These are phyloP conservation scores for Mellivora capensis DNA, from an alignment of 2,113 vertebrate genomes.

Conservation along the genomic window DNA sequence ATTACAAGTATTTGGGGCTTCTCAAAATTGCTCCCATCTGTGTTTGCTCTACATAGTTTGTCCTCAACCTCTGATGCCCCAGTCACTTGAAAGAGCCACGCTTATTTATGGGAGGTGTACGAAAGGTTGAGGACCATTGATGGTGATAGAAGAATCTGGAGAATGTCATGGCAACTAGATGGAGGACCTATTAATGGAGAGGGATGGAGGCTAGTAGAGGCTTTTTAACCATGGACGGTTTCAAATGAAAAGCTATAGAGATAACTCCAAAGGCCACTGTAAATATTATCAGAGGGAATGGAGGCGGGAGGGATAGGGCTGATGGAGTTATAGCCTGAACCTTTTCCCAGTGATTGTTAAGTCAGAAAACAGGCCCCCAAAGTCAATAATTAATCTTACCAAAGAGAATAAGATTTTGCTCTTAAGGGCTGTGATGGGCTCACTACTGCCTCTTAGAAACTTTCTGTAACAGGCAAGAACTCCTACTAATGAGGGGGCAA, in stretches of 20 bases:
- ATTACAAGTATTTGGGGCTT: neutral
- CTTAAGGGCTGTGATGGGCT: neutral
- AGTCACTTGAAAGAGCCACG: neutral
- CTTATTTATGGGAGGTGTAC: neutral
- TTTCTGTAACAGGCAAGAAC: neutral
- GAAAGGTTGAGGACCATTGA: neutral
- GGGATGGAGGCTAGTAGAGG: neutral
- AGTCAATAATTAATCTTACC: constrained; percentile 37
- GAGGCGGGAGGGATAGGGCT: neutral
- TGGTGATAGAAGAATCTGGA: neutral
- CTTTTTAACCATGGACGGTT: neutral
- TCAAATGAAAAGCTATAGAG: neutral
- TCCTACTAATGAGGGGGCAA: neutral
- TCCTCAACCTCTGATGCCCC: neutral
- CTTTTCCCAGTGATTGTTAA: neutral
- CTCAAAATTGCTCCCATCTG: neutral
- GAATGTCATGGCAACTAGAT: neutral
- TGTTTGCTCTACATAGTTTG: neutral
- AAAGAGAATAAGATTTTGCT: constrained; percentile 3
- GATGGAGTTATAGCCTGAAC: neutral
- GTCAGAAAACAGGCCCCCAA: neutral
- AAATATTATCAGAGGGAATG: neutral
- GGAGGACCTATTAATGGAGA: neutral
- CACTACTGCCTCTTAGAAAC: neutral
- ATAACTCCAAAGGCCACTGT: neutral